Evolutionary conservation across 2,888 invertebrate species (phyloP), one percentile per base, ranked within the genome.

Genomic region (Gymnocheta viridis): DNA sequence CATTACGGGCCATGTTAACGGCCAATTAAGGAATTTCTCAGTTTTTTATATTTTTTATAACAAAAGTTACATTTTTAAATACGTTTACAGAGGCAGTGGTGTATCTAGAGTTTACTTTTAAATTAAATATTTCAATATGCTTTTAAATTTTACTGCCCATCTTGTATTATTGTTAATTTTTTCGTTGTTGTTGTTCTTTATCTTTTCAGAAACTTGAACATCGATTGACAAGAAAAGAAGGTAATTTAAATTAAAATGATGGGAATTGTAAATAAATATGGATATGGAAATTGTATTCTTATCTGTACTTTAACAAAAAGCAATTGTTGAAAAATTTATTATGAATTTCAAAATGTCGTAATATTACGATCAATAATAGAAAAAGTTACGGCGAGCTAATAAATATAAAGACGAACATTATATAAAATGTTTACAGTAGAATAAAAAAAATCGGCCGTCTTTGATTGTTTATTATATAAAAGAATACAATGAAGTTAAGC

Each of bases 181-280:
- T n/a, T n/a, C n/a, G n/a, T n/a, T n/a, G 10, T 60, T 64, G 3
- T 4, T 27, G 10, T 64, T 29, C 17, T 67, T 51, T 79, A 54
- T 79, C 51, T 79, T 64, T 70, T 44, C 62, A 44, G 67, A 60
- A 60, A 78, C 17, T n/a, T 41, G 22, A 58, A 64, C 14, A 29
- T 51, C 70, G 69, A 69, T 73, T 67, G 72, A 72, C 56, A 58
- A 82, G 54, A 49, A 44, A 67, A 66, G 49, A 24, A 73, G 66
- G 76, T 60, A 80, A 83, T 80, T 83, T 77, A 80, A 77, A 77
- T 83, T 76, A 80, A 67, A 83, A 72, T 83, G 80, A 77, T 83
- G 80, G 72, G 77, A 83, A 83, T 80, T 67, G 83, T 83, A 80
- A 83, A 83, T 72, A 83, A 41, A 79, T 35, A n/a, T n/a, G n/a